These are phyloP conservation scores for Epirrita christyi DNA, from an alignment of 2,888 invertebrate genomes.

Conservation along the genomic window DNA sequence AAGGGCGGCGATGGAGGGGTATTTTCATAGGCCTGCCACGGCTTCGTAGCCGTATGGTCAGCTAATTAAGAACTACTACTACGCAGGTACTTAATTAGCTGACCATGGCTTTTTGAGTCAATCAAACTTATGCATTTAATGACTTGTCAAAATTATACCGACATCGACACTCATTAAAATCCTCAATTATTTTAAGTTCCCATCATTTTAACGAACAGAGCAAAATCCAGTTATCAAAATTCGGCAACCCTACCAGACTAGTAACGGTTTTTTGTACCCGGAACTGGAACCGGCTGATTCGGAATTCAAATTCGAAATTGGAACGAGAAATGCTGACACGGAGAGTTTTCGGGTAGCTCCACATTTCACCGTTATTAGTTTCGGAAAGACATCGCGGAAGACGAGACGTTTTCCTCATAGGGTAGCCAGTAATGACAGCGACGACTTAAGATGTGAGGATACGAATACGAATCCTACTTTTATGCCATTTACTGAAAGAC, in stretches of 20 bases:
- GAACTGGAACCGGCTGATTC: slow-evolving; percentile 46
- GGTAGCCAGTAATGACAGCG: slow-evolving; percentile 16
- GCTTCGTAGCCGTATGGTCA: too few relatives aligned
- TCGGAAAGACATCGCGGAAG: slow-evolving; percentile 17
- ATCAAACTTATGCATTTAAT: not conserved
- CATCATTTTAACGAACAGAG: not conserved
- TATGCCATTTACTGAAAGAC: not conserved
- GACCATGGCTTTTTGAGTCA: not conserved
- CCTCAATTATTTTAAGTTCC: not conserved
- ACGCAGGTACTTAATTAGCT: too few relatives aligned
- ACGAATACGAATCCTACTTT: slow-evolving; percentile 1
- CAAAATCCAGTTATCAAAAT: slow-evolving; percentile 3
- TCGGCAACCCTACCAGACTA: slow-evolving; percentile 5
- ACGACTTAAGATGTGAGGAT: slow-evolving; percentile 10
- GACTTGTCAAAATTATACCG: not conserved
- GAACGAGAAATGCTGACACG: slow-evolving; percentile 54
- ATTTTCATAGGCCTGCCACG: too few relatives aligned
- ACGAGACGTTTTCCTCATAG: slow-evolving; percentile 28
- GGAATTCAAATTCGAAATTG: slow-evolving; percentile 66
- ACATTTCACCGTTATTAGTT: slow-evolving; percentile 29
- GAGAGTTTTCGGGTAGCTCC: slow-evolving; percentile 33
- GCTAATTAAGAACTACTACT: too few relatives aligned
- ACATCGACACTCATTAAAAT: not conserved
- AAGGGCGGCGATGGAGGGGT: too few relatives aligned
- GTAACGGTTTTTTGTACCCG: slow-evolving; percentile 37